A percentile compares a stretch with the other conserved stretches of the same genome.
phyloP scores from a whole-genome alignment of 2,797 vertebrate genomes.

The Parauchenoglanis ngamensis region DNA sequence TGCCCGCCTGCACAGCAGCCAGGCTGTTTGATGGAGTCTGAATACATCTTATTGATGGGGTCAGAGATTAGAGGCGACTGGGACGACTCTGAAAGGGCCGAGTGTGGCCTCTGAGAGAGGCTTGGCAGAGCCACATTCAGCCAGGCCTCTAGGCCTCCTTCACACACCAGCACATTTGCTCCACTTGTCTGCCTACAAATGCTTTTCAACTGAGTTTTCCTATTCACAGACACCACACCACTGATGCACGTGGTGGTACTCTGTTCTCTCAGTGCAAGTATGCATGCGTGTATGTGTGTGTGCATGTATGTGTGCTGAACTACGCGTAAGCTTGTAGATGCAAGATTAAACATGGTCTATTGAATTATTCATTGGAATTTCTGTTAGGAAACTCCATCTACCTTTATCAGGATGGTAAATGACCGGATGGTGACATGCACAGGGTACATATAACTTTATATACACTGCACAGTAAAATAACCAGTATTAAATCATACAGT shows the following conservation, averaged over 20 bases:
- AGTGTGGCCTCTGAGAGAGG: slow-evolving; percentile 63
- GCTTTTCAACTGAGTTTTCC: slow-evolving; percentile 63
- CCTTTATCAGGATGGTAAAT: neutral
- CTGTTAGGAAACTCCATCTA: neutral
- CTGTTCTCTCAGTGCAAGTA: slow-evolving; percentile 46
- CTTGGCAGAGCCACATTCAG: slow-evolving; percentile 62
- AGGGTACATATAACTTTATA: neutral
- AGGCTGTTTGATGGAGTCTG: slow-evolving; percentile 78
- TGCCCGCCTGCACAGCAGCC: slow-evolving; percentile 72
- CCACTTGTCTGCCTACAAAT: slow-evolving; percentile 75
- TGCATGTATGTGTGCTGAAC: neutral
- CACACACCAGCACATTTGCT: slow-evolving; percentile 68
- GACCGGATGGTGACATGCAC: neutral
- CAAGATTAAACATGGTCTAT: neutral
- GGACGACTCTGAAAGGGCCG: slow-evolving; percentile 67
- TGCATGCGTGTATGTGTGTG: slow-evolving; percentile 26
- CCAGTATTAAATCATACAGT: neutral
- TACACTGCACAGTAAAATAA: neutral
- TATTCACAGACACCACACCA: slow-evolving; percentile 53
- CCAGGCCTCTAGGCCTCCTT: slow-evolving; percentile 53
- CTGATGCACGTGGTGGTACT: slow-evolving; percentile 54
- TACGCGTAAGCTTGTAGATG: slow-evolving; percentile 5
- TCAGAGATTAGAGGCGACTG: slow-evolving; percentile 79
- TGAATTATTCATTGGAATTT: slow-evolving; percentile 9
- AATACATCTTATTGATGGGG: slow-evolving; percentile 83